These are phyloP conservation scores for Drosophila prostipennis DNA, from an alignment of 2,888 invertebrate species.

Conservation along the genomic window DNA sequence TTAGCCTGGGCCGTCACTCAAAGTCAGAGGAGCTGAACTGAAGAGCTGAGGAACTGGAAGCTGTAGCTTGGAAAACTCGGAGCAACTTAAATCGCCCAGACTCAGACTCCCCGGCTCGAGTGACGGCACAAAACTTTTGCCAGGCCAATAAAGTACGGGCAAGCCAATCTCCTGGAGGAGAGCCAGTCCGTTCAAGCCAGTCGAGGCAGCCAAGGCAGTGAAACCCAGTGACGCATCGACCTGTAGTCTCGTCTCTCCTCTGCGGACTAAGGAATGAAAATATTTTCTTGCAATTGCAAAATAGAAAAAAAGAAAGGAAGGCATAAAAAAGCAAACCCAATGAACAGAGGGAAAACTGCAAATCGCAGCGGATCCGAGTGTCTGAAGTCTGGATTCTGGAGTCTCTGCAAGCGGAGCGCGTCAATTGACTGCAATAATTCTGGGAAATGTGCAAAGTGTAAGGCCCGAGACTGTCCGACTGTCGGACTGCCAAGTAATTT, in stretches of 20 bases:
- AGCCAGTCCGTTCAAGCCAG: conserved; percentile 1
- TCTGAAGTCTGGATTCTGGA: conserved; percentile 2
- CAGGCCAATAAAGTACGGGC: conserved; percentile 52
- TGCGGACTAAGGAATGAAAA: conserved; percentile 56
- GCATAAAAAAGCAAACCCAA: conserved; percentile 34
- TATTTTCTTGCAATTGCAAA: conserved; percentile 57
- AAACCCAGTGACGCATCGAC: conserved; percentile 24
- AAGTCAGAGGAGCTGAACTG: conserved; percentile 46
- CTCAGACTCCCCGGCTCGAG: conserved; percentile 46
- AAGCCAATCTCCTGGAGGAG: conserved; percentile 1
- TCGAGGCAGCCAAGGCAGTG: conserved; percentile 1
- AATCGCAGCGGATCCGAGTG: conserved; percentile 49
- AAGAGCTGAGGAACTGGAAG: not conserved
- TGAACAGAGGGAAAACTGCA: conserved; percentile 42
- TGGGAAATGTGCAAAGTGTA: conserved; percentile 72
- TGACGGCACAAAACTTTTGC: conserved; percentile 55
- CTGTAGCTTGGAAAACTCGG: not conserved
- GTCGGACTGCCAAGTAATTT: conserved; percentile 66
- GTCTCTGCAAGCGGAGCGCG: conserved; percentile 46
- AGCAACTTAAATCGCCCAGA: conserved; percentile 50
- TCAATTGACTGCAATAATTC: conserved; percentile 81
- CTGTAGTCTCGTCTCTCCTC: conserved; percentile 10
- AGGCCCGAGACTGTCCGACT: conserved; percentile 54
- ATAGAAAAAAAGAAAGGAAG: not conserved
- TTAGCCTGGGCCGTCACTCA: conserved; percentile 58